A percentile compares a stretch with the other conserved stretches of the same genome.
phyloP scores from a whole-genome alignment of 2,888 invertebrate genomes.

The Copidosoma aretas region DNA sequence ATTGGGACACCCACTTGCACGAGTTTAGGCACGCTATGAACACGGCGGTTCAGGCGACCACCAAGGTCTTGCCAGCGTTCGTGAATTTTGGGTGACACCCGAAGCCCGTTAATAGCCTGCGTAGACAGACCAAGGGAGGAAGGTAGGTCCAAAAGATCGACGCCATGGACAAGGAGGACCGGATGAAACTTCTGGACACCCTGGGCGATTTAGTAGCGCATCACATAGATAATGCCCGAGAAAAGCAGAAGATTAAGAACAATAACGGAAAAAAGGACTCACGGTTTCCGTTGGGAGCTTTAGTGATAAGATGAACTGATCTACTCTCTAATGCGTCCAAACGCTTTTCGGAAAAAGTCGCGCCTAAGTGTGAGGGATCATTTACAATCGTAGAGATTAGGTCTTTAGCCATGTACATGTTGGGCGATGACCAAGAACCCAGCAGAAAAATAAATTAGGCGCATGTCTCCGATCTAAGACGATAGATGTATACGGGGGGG shows the following conservation, averaged over 20 bases:
- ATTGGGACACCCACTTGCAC: conserved; percentile 8
- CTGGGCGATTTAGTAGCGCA: conserved; percentile 11
- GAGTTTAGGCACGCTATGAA: conserved; percentile 14
- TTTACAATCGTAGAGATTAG: background rate
- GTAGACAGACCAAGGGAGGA: background rate
- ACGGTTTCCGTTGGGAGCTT: background rate
- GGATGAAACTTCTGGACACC: conserved; percentile 13
- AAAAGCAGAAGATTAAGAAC: background rate
- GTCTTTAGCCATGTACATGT: background rate
- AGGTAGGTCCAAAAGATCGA: background rate
- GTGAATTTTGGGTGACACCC: conserved; percentile 6
- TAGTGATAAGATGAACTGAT: background rate
- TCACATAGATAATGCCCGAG: background rate
- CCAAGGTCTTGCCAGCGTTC: background rate
- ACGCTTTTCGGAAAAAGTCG: background rate
- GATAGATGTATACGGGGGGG: background rate
- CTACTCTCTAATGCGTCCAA: background rate
- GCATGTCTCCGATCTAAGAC: background rate
- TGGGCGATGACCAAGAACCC: background rate
- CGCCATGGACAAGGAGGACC: conserved; percentile 4
- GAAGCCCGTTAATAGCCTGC: conserved; percentile 5
- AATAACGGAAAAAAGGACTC: background rate
- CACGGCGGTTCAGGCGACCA: background rate
- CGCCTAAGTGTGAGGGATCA: background rate
- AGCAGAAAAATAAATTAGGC: background rate